Percentiles rank a stretch among this genome's conserved stretches.
Conservation (phyloP, 2,888 invertebrate species). For the Nemotelus nigrinus region DNA sequence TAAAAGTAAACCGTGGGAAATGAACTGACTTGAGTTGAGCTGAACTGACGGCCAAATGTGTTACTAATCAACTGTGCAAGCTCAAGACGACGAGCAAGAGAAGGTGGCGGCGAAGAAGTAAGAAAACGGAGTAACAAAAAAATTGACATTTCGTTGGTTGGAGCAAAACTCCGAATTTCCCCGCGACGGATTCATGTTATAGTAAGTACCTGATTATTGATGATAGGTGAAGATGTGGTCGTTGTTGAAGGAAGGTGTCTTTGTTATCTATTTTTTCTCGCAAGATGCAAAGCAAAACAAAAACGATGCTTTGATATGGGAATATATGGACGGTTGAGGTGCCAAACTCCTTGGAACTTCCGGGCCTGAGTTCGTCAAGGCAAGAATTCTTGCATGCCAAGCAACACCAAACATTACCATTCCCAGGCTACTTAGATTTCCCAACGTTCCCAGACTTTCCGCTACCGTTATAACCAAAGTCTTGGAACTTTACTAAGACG, state of each 20-base stretch:
- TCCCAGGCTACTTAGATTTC: neutral
- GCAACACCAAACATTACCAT: neutral
- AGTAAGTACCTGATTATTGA: neutral
- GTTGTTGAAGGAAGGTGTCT: neutral
- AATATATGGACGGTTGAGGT: no score
- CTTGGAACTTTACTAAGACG: slow-evolving; percentile 9
- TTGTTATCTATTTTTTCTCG: no score
- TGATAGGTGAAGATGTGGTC: slow-evolving; percentile 10
- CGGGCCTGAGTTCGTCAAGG: no score
- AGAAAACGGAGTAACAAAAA: neutral
- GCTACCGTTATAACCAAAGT: neutral
- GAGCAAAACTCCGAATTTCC: neutral
- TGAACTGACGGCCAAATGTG: slow-evolving; percentile 27
- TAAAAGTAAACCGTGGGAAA: slow-evolving; percentile 49
- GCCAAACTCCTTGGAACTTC: no score
- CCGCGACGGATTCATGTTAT: neutral
- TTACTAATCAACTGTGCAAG: slow-evolving; percentile 32
- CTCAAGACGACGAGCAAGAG: neutral
- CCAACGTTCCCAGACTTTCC: slow-evolving; percentile 1
- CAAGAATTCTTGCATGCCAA: no score
- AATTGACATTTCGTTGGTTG: slow-evolving; percentile 11
- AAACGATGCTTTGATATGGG: no score
- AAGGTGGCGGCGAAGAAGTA: neutral
- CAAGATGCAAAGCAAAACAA: no score
- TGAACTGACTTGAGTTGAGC: neutral